phyloP scores from a whole-genome alignment of 2,113 vertebrate species.

The Anoura caudifer region DNA sequence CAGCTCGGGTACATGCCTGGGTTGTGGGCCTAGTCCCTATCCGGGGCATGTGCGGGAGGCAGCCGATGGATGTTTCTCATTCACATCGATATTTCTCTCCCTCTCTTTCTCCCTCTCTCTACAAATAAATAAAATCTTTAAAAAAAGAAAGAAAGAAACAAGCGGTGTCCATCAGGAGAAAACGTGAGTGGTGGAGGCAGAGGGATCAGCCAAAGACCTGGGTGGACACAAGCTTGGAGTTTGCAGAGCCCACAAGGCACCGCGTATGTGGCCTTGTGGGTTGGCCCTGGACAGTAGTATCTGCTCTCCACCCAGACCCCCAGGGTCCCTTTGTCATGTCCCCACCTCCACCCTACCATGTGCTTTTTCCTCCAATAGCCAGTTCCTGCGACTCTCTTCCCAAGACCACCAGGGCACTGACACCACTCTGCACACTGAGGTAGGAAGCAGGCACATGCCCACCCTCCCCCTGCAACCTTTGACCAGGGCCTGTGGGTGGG shows the following conservation, averaged over 20 bases:
- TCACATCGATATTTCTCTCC: too few species aligned
- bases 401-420: neutral
- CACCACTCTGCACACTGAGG: neutral
- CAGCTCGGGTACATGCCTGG: too few species aligned
- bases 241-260: neutral
- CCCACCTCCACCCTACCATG: too few species aligned
- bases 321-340: neutral
- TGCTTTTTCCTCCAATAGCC: neutral
- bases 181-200: neutral
- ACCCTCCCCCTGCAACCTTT: neutral
- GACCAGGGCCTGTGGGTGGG: neutral
- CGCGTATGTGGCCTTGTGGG: neutral
- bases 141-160: neutral
- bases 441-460: neutral
- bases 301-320: neutral
- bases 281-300: neutral
- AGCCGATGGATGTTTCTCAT: too few species aligned
- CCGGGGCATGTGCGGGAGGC: too few species aligned
- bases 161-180: neutral
- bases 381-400: neutral
- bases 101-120: too few species aligned
- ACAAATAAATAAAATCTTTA: too few species aligned
- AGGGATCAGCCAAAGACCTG: neutral
- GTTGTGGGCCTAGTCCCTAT: too few species aligned
- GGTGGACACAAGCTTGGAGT: neutral